Base-by-base conservation (phyloP, 2,797 vertebrate genomes). In the Molossus molossus region DNA sequence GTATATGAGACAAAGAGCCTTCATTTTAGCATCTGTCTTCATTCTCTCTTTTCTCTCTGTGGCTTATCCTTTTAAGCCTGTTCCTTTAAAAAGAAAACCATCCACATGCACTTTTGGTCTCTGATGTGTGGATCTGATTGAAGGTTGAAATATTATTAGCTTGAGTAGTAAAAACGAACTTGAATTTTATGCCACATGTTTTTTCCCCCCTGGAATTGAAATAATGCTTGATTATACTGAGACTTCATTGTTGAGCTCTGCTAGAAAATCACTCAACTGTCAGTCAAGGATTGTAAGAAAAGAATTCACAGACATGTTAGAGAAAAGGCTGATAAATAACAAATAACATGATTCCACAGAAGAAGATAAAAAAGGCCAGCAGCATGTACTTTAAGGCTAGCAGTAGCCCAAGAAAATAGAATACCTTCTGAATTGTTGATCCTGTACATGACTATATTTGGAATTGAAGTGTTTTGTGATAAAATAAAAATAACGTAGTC, bases 211-310 rank as follows among this genome's bases (percentile, higher is more conserved):
- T 18, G 18, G 58, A 90, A 91, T 93, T 91, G 92, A 94, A 89
- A 96, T 95, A 84, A 88, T 90, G 70, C 90, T 83, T 94, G 90
- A 91, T 94, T 97, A 62, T 83, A 76, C 55, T 45, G 21, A 83
- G 37, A 2, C 45, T 67, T 91, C 65, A 57, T 73, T 96, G 70
- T 77, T 90, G 72, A 93, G 65, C 27, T 88, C n/a, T 76, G 60
- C 60, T 91, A 37, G 50, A 64, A 93, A 90, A 92, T 94, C n/a
- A 55, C 73, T 81, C 14, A 82, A 73, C 45, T 93, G 69, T 77
- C 33, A 57, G 65, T 4, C 50, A 9, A 50, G n/a, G 27, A 87
- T 90, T 91, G 11, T n/a, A 62, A 92, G 40, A 79, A 90, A 65
- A 70, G 23, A 87, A 90, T 87, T 65, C 45, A 75, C 27, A 64